Conservation (phyloP, 2,888 invertebrate genomes). For the Allacma fusca region DNA sequence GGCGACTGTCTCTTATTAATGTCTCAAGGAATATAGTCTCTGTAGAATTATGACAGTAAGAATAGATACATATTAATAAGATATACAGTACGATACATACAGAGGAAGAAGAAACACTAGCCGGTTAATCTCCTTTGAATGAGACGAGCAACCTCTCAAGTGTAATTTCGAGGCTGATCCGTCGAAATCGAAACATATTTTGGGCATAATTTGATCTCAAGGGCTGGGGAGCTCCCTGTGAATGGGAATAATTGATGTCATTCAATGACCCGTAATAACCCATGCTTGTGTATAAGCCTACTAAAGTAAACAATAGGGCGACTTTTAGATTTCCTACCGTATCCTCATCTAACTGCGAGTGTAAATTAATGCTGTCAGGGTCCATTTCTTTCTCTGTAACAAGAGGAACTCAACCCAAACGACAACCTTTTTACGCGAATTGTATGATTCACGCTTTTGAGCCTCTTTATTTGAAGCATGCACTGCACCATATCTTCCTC, state of each 20-base stretch:
- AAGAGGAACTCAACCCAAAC: conserved; percentile 1
- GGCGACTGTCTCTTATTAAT: too few relatives aligned
- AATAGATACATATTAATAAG: too few relatives aligned
- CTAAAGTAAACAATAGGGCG: conserved; percentile 36
- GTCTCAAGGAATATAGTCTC: too few relatives aligned
- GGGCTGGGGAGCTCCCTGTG: conserved; percentile 4
- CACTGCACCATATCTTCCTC: not conserved
- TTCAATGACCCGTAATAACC: conserved; percentile 36
- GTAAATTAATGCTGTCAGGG: conserved; percentile 16
- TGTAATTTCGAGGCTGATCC: not conserved
- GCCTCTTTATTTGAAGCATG: not conserved
- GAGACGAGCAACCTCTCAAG: too few relatives aligned
- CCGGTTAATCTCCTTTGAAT: too few relatives aligned
- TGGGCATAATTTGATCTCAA: conserved; percentile 32
- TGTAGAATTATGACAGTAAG: too few relatives aligned
- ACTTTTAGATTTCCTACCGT: not conserved
- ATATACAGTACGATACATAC: too few relatives aligned
- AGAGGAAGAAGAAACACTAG: too few relatives aligned
- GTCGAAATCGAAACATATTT: conserved; percentile 20
- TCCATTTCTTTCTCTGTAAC: not conserved
- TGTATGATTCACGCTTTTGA: not conserved
- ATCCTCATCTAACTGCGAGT: not conserved
- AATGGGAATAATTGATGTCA: conserved; percentile 29
- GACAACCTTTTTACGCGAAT: conserved; percentile 7
- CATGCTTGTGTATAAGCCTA: conserved; percentile 1